Percentiles rank a stretch among this genome's conserved stretches.
phyloP scores from a whole-genome alignment of 2,888 invertebrate genomes.

The Epinotia demarniana region DNA sequence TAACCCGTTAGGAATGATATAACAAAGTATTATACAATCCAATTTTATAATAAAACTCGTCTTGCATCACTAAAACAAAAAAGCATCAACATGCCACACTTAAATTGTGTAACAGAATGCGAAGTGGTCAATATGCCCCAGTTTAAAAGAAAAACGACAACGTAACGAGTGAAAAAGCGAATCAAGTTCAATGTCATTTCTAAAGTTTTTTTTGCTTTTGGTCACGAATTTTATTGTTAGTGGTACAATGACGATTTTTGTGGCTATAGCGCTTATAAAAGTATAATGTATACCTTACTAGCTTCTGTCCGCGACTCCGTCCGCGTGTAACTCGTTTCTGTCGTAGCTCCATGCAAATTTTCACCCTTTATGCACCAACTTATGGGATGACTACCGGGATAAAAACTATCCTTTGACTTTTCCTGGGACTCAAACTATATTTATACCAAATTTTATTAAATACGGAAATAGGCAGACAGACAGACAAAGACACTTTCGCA shows the following conservation, averaged over 20 bases:
- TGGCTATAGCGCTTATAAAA: not conserved
- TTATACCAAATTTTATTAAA: no score
- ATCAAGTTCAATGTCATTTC: constrained; percentile 36
- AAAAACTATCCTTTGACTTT: no score
- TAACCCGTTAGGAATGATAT: no score
- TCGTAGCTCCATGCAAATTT: no score
- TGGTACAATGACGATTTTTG: not conserved
- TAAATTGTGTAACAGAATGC: constrained; percentile 10
- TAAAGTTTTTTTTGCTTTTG: constrained; percentile 31
- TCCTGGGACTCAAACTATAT: no score
- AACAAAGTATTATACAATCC: not conserved
- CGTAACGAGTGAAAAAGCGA: not conserved
- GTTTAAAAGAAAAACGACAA: constrained; percentile 33
- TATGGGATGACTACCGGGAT: no score
- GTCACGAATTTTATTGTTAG: not conserved
- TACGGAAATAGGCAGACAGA: no score
- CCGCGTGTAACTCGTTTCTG: no score
- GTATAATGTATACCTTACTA: no score
- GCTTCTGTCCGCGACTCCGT: no score
- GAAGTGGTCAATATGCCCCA: constrained; percentile 26
- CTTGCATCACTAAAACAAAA: not conserved
- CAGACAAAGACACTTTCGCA: no score
- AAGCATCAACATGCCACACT: not conserved
- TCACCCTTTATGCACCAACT: no score
- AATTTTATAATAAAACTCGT: not conserved